Evolutionary conservation across 2,888 invertebrate species (phyloP).

Genomic region (Agriotes lineatus): DNA sequence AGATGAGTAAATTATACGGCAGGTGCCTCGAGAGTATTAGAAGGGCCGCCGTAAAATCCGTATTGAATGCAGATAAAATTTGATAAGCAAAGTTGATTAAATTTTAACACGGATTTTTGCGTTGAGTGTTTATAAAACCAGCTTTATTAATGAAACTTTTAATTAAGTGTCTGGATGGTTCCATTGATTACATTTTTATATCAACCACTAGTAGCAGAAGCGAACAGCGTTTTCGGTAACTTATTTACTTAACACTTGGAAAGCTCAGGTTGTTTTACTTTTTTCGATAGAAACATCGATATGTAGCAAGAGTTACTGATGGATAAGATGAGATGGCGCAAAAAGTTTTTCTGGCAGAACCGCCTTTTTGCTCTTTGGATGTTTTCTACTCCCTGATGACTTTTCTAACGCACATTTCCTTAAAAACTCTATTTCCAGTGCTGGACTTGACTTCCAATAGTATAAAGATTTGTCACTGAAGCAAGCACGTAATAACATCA

Average conservation of each 20-base stretch:
- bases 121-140: too few relatives aligned
- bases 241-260: neutral
- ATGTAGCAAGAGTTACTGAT: neutral
- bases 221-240: neutral
- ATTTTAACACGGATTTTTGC: slow-evolving; percentile 4
- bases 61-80: slow-evolving; percentile 13
- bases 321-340: neutral
- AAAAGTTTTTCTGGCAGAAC: neutral
- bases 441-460: neutral
- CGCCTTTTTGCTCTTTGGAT: neutral
- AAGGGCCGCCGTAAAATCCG: slow-evolving; percentile 15
- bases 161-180: too few relatives aligned
- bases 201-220: too few relatives aligned
- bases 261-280: neutral
- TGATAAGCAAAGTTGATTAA: slow-evolving; percentile 22
- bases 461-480: too few relatives aligned
- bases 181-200: too few relatives aligned
- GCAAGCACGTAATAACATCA: too few relatives aligned
- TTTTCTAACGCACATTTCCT: too few relatives aligned
- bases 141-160: too few relatives aligned
- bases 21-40: slow-evolving; percentile 23
- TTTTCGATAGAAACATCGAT: neutral
- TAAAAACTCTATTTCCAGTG: neutral
- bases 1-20: slow-evolving; percentile 35
- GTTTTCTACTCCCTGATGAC: neutral